These are phyloP conservation scores for Oryzias sinensis DNA, from an alignment of 2,797 vertebrate species.

Conservation along the genomic window DNA sequence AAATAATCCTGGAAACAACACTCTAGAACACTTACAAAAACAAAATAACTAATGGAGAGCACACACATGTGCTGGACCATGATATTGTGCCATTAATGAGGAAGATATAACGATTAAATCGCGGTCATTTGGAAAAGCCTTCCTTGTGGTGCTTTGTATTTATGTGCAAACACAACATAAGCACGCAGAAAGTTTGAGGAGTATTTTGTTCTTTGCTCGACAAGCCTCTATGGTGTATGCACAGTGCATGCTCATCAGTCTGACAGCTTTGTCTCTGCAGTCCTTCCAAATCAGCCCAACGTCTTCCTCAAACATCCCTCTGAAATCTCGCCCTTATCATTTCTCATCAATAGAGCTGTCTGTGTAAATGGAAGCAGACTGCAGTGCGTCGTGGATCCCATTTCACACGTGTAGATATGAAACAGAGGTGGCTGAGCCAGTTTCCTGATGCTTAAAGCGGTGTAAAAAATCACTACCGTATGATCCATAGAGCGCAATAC, in stretches of 20 bases:
- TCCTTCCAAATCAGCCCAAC: slow-evolving; percentile 14
- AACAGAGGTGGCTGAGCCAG: slow-evolving; percentile 25
- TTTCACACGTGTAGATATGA: slow-evolving; percentile 43
- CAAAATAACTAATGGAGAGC: no score
- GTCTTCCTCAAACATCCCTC: slow-evolving; percentile 32
- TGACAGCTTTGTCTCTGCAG: slow-evolving; percentile 21
- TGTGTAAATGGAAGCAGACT: slow-evolving; percentile 43
- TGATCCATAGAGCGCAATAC: slow-evolving; percentile 15
- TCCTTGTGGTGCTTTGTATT: no score
- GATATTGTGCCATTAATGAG: no score
- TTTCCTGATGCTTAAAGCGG: slow-evolving; percentile 24
- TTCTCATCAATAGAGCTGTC: slow-evolving; percentile 37
- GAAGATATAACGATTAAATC: no score
- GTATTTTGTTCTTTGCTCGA: slow-evolving; percentile 3
- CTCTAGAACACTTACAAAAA: no score
- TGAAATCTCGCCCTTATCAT: slow-evolving; percentile 39
- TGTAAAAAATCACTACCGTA: slow-evolving; percentile 22
- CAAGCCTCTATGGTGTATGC: neutral
- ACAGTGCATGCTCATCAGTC: slow-evolving; percentile 9
- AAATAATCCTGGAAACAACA: no score
- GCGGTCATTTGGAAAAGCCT: no score
- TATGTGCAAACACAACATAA: no score
- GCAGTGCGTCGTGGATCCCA: slow-evolving; percentile 39
- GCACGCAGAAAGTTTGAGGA: no score
- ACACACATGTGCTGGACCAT: no score